Conservation (phyloP, 2,113 vertebrate species). For the Cyprinus carpio region DNA sequence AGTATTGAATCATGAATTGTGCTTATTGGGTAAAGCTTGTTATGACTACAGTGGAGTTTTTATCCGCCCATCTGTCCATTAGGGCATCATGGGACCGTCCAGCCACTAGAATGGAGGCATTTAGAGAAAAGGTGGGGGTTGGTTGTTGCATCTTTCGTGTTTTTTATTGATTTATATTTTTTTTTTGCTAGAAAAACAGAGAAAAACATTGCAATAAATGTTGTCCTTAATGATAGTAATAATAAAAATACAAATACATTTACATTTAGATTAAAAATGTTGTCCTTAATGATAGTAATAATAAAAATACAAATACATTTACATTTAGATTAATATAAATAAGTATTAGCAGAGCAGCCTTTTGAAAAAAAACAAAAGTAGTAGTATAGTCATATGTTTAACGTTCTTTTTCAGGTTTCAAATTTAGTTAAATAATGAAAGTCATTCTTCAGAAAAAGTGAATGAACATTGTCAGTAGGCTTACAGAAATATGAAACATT, state of each 20-base stretch:
- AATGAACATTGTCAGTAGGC: background rate
- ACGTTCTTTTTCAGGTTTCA: background rate
- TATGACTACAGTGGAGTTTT: constrained; percentile 55
- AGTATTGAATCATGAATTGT: constrained; percentile 45
- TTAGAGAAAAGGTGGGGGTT: background rate
- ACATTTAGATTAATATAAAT: background rate
- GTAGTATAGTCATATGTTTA: too few species aligned
- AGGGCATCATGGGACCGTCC: background rate
- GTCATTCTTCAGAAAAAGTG: background rate
- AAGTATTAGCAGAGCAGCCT: background rate
- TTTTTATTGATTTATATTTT: too few species aligned
- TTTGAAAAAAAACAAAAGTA: too few species aligned
- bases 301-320: background rate
- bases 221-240: too few species aligned
- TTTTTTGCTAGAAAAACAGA: background rate
- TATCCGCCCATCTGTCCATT: constrained; percentile 59
- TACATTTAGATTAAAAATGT: too few species aligned
- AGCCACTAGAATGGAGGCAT: background rate
- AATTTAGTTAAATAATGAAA: background rate
- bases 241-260: background rate
- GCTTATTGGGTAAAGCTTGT: constrained; percentile 56
- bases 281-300: too few species aligned
- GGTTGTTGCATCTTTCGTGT: background rate
- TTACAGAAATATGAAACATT: background rate
- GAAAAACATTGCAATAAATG: background rate